Evolutionary conservation across 2,113 vertebrate genomes (phyloP).

Genomic region (Proteles cristata): DNA sequence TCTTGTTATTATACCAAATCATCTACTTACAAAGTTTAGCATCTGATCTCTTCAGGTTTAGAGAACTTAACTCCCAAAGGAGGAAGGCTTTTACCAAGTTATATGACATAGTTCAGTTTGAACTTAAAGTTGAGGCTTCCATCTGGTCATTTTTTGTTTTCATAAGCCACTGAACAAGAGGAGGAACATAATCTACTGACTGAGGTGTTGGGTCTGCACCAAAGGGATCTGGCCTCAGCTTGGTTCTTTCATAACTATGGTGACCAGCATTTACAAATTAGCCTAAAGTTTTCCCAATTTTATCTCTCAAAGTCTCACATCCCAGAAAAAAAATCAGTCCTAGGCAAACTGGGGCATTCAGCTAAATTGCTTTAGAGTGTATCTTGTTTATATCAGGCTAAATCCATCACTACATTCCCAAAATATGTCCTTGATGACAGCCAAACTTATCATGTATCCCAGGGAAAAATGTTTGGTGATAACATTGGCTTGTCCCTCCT

Average conservation of each 20-base stretch:
- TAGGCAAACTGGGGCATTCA: neutral
- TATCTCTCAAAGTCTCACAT: neutral
- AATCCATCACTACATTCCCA: neutral
- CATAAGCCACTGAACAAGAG: neutral
- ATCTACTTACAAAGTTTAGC: neutral
- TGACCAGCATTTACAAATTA: neutral
- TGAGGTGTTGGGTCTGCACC: neutral
- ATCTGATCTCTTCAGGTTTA: conserved; percentile 20
- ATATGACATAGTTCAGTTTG: neutral
- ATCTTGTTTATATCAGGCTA: neutral
- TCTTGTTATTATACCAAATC: neutral
- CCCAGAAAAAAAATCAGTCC: neutral
- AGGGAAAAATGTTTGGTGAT: neutral
- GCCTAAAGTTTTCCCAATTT: neutral
- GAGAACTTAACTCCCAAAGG: neutral
- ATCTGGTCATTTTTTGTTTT: neutral
- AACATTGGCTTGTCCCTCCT: neutral
- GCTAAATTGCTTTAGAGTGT: neutral
- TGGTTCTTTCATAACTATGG: neutral
- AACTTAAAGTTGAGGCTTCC: neutral
- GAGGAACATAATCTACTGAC: neutral
- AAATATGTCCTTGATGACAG: neutral
- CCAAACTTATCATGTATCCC: neutral
- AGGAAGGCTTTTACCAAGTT: neutral
- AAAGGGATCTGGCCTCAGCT: neutral